Evolutionary conservation across 2,797 vertebrate species (phyloP).

Genomic region (Tauraco hartlaubi): DNA sequence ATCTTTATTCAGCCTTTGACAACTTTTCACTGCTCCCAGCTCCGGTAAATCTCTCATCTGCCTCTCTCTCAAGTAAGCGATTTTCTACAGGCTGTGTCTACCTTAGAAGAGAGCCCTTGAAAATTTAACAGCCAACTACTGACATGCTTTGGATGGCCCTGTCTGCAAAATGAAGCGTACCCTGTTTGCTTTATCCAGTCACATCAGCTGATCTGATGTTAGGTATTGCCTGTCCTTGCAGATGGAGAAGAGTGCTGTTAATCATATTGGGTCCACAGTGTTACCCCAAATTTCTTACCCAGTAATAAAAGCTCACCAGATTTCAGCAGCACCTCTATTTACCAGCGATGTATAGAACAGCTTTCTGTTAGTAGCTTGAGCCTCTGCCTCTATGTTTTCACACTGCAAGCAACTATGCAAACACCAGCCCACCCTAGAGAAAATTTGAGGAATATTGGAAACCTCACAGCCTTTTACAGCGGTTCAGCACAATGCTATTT

Average conservation of each 20-base stretch:
- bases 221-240: neutral
- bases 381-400: neutral
- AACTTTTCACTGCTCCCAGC: neutral
- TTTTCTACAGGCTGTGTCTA: neutral
- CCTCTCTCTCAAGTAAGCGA: neutral
- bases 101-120: neutral
- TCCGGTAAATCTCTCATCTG: neutral
- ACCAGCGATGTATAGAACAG: neutral
- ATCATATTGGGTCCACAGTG: neutral
- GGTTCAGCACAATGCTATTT: slow-evolving; percentile 32
- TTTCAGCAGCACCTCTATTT: neutral
- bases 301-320: neutral
- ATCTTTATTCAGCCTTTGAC: neutral
- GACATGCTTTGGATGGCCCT: neutral
- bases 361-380: neutral
- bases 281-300: neutral
- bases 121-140: neutral
- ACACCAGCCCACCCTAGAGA: slow-evolving; percentile 59
- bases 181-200: neutral
- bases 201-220: neutral
- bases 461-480: slow-evolving; percentile 17
- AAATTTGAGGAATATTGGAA: slow-evolving; percentile 11
- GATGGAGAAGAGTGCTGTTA: neutral
- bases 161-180: neutral
- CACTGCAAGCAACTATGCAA: slow-evolving; percentile 22